A percentile compares a stretch with the other conserved stretches of the same genome.
Evolutionary conservation across 2,888 invertebrate species (phyloP).

Genomic region (Hydriomena furcata): DNA sequence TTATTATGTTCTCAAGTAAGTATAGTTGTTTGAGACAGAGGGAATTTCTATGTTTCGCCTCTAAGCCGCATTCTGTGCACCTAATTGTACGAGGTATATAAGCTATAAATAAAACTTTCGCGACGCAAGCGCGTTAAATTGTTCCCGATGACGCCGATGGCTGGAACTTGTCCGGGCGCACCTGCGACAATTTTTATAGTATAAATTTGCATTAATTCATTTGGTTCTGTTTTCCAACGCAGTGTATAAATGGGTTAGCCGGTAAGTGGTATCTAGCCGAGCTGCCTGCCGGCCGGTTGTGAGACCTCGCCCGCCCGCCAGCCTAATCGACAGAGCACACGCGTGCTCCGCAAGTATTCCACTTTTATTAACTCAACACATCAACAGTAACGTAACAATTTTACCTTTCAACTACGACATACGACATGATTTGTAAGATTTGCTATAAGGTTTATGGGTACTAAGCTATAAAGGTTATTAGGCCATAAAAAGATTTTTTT

Average conservation of each 20-base stretch:
- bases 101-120: constrained; percentile 78
- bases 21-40: too few species aligned
- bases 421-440: constrained; percentile 1
- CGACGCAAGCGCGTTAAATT: constrained; percentile 78
- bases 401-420: constrained; percentile 12
- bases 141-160: constrained; percentile 70
- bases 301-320: constrained; percentile 38
- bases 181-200: constrained; percentile 84
- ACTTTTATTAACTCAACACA: constrained; percentile 28
- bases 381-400: constrained; percentile 7
- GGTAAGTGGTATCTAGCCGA: constrained; percentile 77
- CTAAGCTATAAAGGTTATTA: too few species aligned
- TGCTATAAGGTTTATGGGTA: too few species aligned
- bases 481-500: too few species aligned
- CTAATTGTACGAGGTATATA: constrained; percentile 53
- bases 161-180: constrained; percentile 78
- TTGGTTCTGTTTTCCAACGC: constrained; percentile 79
- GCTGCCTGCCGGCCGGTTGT: constrained; percentile 38
- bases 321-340: constrained; percentile 43
- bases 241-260: constrained; percentile 81
- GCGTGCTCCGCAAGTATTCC: constrained; percentile 29
- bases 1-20: too few species aligned
- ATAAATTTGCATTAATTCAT: constrained; percentile 84
- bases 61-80: constrained; percentile 34
- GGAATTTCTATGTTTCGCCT: too few species aligned